Evolutionary conservation across 2,113 vertebrate species (phyloP).

Genomic region (Caretta caretta): DNA sequence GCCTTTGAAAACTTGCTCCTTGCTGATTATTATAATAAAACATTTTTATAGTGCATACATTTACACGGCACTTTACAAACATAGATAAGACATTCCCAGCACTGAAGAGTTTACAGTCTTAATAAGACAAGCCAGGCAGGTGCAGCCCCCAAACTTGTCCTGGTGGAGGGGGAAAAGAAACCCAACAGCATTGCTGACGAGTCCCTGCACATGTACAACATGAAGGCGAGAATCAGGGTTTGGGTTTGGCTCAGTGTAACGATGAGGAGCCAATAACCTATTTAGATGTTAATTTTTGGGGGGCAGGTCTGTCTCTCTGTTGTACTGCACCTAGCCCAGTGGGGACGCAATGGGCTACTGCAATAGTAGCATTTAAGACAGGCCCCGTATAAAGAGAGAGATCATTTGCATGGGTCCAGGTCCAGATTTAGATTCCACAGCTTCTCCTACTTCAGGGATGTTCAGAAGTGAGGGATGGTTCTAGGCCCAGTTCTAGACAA

Average conservation of each 20-base stretch:
- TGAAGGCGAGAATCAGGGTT: background rate
- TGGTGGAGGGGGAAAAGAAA: background rate
- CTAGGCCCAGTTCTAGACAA: background rate
- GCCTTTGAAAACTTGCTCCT: background rate
- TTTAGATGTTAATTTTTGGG: background rate
- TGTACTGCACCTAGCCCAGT: background rate
- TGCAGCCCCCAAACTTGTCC: background rate
- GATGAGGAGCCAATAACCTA: background rate
- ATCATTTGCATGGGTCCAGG: background rate
- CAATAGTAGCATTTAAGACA: background rate
- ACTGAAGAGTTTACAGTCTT: background rate
- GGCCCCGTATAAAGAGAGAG: background rate
- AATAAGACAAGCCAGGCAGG: background rate
- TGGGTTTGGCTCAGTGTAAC: background rate
- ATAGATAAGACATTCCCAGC: background rate
- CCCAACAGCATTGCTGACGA: accelerated
- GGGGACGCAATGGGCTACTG: background rate
- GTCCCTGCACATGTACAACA: background rate
- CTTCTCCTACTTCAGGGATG: background rate
- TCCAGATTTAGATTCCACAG: background rate
- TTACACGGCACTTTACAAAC: background rate
- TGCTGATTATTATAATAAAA: background rate
- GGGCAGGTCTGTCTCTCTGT: background rate
- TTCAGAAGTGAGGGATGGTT: background rate
- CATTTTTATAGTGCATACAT: background rate